Base-by-base conservation (phyloP, 2,113 vertebrate genomes). In the Collichthys lucidus region DNA sequence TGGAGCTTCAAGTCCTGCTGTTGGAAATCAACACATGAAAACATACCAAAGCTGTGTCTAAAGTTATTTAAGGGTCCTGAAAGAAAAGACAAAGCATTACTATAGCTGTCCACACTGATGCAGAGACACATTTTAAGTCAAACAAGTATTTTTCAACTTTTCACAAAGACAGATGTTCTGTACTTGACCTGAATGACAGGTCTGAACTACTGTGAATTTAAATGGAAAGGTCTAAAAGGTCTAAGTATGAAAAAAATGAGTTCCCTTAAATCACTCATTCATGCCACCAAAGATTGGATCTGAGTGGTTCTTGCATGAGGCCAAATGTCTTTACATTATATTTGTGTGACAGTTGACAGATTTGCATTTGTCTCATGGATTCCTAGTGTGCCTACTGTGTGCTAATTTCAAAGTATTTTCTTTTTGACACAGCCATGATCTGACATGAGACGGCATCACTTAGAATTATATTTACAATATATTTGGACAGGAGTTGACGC, bases 401-500 rank as follows among this genome's bases (percentile, higher is more conserved):
- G 55, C 69, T 75, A 29, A 77, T 74, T 77, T 66, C 29, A 56
- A 63, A 73, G 24, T 42, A 5, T 2, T 56, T 44, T 17, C 3
- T 31, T 16, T 52, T 15, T 62, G 24, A 62, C 22, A 17, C 29
- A 63, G 46, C 50, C 53, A n/a, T 29, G n/a, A 83, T 67, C 55
- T 74, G 60, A 59, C 71, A 65, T 11, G 16, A 47, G 35, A 55
- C 3, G 44, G 40, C 57, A 55, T 56, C 31, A 40, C 24, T 77
- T 46, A 20, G 14, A 22, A 35, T 44, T 26, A 29, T 4, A 42
- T 59, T 63, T 7, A 55, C 31, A n/a, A 29, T 57, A 11, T 8
- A 31, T 35, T 57, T 59, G 29, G 53, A 55, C 50, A 68, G 60
- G 63, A 55, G 35, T 9, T 74, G 68, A 90, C 20, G 7, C 53